A percentile compares a stretch with the other conserved stretches of the same genome.
Conservation (phyloP, 2,888 invertebrate species). For the Leucoma salicis region DNA sequence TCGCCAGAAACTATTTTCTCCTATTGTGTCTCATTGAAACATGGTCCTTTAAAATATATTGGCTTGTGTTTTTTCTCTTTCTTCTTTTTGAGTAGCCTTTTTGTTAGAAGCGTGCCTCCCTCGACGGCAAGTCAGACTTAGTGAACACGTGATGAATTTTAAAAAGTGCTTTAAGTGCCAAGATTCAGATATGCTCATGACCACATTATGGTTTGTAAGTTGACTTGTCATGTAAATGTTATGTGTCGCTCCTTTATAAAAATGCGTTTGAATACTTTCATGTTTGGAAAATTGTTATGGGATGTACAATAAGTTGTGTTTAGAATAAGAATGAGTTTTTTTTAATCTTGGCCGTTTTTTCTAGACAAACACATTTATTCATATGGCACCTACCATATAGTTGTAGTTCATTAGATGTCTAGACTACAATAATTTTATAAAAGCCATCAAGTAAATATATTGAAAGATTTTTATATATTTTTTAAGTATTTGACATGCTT, state of each 20-base stretch:
- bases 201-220: slow-evolving; percentile 58
- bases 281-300: slow-evolving; percentile 45
- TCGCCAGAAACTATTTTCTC: slow-evolving; percentile 66
- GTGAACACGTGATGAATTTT: slow-evolving; percentile 73
- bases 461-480: too few species aligned
- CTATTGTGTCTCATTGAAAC: slow-evolving; percentile 66
- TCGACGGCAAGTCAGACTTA: slow-evolving; percentile 53
- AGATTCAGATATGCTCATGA: slow-evolving; percentile 61
- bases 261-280: slow-evolving; percentile 45
- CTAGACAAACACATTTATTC: too few species aligned
- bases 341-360: too few species aligned
- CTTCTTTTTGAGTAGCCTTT: slow-evolving; percentile 52
- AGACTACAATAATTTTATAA: too few species aligned
- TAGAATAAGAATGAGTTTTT: slow-evolving; percentile 42
- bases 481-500: too few species aligned
- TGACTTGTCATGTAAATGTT: slow-evolving; percentile 67
- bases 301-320: slow-evolving; percentile 36
- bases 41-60: slow-evolving; percentile 66
- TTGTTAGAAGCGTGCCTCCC: slow-evolving; percentile 65
- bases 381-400: too few species aligned
- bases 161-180: slow-evolving; percentile 60
- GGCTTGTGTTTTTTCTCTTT: slow-evolving; percentile 52
- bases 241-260: slow-evolving; percentile 45
- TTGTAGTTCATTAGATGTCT: too few species aligned
- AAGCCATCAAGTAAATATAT: too few species aligned